Conservation (phyloP, 1,140 invertebrate genomes). For the Pemphigus obesinymphae region DNA sequence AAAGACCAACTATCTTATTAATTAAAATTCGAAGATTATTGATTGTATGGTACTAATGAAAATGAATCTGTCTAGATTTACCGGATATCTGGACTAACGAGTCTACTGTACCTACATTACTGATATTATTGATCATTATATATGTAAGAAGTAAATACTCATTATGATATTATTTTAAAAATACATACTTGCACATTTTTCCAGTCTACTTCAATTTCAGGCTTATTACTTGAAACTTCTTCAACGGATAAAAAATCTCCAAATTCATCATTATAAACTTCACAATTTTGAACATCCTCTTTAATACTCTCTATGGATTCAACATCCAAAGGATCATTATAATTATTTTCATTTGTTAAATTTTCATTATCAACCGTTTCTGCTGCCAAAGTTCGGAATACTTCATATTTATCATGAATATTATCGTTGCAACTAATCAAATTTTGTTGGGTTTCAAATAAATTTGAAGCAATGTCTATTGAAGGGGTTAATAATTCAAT, state of each 20-base stretch:
- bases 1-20: no score
- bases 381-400: constrained; percentile 32
- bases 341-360: background rate
- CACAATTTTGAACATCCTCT: background rate
- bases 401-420: constrained; percentile 43
- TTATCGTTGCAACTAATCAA: constrained; percentile 9
- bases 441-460: background rate
- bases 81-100: no score
- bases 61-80: no score
- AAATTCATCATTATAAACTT: constrained; percentile 55
- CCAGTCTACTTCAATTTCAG: background rate
- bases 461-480: background rate
- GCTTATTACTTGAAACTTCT: constrained; percentile 17
- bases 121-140: no score
- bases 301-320: constrained; percentile 19
- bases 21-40: no score
- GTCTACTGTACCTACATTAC: no score
- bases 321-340: background rate
- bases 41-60: no score
- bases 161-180: background rate
- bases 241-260: constrained; percentile 58
- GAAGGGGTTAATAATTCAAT: background rate
- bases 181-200: constrained; percentile 18
- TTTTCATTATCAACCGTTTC: background rate
- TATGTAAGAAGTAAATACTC: no score